Evolutionary conservation across 1,140 invertebrate species (phyloP), one percentile per base, ranked within the genome.

Genomic region (Pseudomyrmex pallidus): DNA sequence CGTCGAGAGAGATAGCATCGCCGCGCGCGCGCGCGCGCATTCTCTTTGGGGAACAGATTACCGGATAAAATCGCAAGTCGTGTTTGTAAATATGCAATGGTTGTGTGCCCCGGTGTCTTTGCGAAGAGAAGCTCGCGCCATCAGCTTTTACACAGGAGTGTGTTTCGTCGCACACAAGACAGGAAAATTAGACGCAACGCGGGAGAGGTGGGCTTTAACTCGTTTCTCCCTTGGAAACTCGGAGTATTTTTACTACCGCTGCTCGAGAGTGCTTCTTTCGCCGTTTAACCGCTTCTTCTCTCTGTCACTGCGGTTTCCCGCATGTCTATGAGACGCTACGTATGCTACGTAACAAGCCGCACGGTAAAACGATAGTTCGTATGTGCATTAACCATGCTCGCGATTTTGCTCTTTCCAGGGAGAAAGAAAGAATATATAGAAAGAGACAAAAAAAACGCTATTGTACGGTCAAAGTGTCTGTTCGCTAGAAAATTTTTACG

Each of bases 1-100:
- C 76, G 54, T 72, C 35, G 66, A 61, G 54, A 61, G 44, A 80
- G 54, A 80, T 80, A 80, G 66, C 66, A 68, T 78, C 76, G 52
- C 35, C 1, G 5, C 5, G 35, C 4, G 35, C 35, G 35, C 35
- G 35, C 35, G 64, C 35, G 74, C 35, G 64, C 25, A 22, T 25
- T 70, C 54, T 72, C 76, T 70, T 59, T 48, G 54, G 76, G 12
- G 5, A 70, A 80, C 54, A 80, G 76, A 72, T 80, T 80, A 80
- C 54, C 12, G 66, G 66, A 80, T 59, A 72, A 72, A 46, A 17
- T 48, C 66, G 44, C 76, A 46, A 72, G 52, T 67, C 48, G 48
- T 66, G 44, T 70, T 57, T 54, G 54, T 35, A 78, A 80, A 80
- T 80, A 50, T 70, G 76, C 48, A 56, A 35, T 35, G 35, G 5